Percentiles rank a stretch among this genome's conserved stretches.
phyloP scores from a whole-genome alignment of 2,888 invertebrate genomes.

The Cephus sareptanus region DNA sequence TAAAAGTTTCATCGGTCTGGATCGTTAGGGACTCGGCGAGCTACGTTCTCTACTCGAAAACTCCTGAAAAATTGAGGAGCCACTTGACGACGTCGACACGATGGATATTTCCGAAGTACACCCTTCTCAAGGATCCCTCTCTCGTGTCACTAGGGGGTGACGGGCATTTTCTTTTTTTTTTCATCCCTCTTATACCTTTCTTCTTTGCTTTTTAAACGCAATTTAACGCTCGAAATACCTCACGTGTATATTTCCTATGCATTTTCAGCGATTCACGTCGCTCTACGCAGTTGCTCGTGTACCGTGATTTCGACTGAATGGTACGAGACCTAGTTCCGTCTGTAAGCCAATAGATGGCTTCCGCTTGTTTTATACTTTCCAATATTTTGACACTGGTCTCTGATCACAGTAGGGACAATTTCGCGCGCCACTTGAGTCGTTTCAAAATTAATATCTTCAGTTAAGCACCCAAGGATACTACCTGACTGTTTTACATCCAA shows the following conservation, averaged over 20 bases:
- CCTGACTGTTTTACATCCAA: not conserved
- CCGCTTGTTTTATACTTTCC: not conserved
- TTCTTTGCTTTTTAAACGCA: not conserved
- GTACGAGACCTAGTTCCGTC: not conserved
- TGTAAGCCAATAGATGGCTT: not conserved
- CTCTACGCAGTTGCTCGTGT: not conserved
- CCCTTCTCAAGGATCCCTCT: not conserved
- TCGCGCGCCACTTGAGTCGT: not conserved
- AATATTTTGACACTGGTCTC: not conserved
- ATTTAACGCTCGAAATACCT: not conserved
- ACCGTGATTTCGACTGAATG: not conserved
- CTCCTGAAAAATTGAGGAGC: slow-evolving; percentile 17
- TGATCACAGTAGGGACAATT: not conserved
- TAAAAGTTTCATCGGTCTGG: slow-evolving; percentile 43
- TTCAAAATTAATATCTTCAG: not conserved
- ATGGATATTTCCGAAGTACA: not conserved
- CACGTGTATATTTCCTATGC: not conserved
- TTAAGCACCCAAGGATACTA: not conserved
- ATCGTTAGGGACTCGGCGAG: slow-evolving; percentile 20
- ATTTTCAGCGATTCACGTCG: not conserved
- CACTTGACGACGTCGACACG: slow-evolving; percentile 16
- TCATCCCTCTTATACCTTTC: not conserved
- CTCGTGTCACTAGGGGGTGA: not conserved
- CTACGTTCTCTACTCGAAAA: slow-evolving; percentile 10
- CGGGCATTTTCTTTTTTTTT: not conserved